Conservation (phyloP, 1,140 invertebrate species). For the Aradophagus sp. region DNA sequence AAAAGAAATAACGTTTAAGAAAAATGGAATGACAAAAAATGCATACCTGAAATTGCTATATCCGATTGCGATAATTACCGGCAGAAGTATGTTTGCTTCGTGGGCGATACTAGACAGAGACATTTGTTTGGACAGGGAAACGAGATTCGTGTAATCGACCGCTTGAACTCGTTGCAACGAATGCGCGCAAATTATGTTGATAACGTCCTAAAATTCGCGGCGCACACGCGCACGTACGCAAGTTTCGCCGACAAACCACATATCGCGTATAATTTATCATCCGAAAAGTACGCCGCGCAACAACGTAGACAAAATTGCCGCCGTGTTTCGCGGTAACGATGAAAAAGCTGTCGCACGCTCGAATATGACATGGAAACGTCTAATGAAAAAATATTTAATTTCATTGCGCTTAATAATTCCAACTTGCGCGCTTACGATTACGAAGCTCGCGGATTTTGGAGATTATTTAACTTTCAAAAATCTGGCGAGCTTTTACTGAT, state of each 20-base stretch:
- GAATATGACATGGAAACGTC: conserved; percentile 35
- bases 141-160: conserved; percentile 44
- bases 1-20: neutral
- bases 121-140: conserved; percentile 42
- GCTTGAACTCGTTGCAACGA: conserved; percentile 38
- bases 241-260: conserved; percentile 54
- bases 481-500: too few relatives aligned
- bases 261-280: conserved; percentile 58
- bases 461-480: too few relatives aligned
- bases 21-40: neutral
- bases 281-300: conserved; percentile 48
- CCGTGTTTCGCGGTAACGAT: conserved; percentile 41
- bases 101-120: conserved; percentile 17
- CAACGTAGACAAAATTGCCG: conserved; percentile 47
- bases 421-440: too few relatives aligned
- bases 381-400: conserved; percentile 43
- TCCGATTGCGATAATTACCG: conserved; percentile 25
- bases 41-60: conserved; percentile 15
- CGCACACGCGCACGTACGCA: conserved; percentile 9
- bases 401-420: too few relatives aligned
- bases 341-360: conserved; percentile 47
- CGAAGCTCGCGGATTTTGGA: too few relatives aligned
- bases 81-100: conserved; percentile 18
- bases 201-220: conserved; percentile 43
- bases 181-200: conserved; percentile 54